phyloP scores from a whole-genome alignment of 2,113 vertebrate genomes.

The Macheiramphus alcinus region DNA sequence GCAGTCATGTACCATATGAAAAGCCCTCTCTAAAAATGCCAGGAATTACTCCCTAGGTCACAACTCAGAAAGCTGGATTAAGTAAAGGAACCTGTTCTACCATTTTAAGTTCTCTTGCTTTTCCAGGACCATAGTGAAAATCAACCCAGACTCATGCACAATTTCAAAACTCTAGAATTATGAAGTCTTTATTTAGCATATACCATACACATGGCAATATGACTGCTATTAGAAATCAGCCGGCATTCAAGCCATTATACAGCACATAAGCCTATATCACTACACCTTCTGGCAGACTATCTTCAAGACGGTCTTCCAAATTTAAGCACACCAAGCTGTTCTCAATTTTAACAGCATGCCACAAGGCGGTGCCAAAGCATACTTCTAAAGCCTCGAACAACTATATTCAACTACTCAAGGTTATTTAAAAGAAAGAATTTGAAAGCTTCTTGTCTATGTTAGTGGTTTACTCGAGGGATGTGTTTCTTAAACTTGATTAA shows the following conservation, averaged over 20 bases:
- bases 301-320: background rate
- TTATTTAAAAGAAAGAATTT: background rate
- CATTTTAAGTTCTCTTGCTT: background rate
- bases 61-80: background rate
- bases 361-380: conserved; percentile 16
- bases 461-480: background rate
- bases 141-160: background rate
- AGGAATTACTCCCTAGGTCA: background rate
- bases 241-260: background rate
- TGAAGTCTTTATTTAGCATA: background rate
- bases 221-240: background rate
- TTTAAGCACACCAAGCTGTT: background rate
- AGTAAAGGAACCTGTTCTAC: background rate
- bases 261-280: fast-evolving
- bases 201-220: background rate
- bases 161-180: background rate
- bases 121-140: background rate
- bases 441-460: background rate
- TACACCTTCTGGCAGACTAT: background rate
- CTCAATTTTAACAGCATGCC: background rate
- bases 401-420: background rate
- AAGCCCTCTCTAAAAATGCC: background rate
- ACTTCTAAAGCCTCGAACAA: background rate
- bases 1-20: background rate
- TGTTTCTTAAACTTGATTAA: background rate